Evolutionary conservation across 2,797 vertebrate species (phyloP), one percentile per base, ranked within the genome.

Genomic region (Okamejei kenojei): DNA sequence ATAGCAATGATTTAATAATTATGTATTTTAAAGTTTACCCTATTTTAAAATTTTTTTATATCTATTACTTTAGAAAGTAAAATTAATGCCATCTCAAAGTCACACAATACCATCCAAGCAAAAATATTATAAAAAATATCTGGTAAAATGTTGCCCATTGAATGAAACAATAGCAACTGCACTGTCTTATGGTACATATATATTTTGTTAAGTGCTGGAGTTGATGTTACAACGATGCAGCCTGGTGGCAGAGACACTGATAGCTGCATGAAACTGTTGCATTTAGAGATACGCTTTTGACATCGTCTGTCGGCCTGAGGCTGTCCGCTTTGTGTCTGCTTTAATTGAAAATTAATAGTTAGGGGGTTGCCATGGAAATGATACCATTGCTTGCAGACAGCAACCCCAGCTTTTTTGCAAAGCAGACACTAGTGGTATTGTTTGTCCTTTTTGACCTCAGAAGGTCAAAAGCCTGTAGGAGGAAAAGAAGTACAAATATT

Each of bases 361-460:
- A 96, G 97, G 95, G 96, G 96, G 97, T 97, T 97, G 97, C 97
- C 97, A 97, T 98, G 97, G 97, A 97, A 98, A 98, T 97, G 95
- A 97, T 97, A 97, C 96, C 96, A 96, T 97, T 95, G 96, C 96
- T 96, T 95, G 95, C 97, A 97, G 97, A 97, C 96, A 96, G 96
- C 96, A 96, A 97, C 96, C 96, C 96, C 95, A 96, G 96, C 96
- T 97, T 96, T 96, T 92, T 96, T 97, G 96, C 97, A 97, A 97
- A 98, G 97, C 90, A 98, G 97, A 97, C 96, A 97, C 98, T 98
- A 97, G 97, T 98, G 98, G 97, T 98, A 98, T 98, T 97, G 97
- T 98, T 98, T 97, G 98, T 98, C 98, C 98, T 98, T 96, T 97
- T 98, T 99, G 98, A 99, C 99, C 98, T 99, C 98, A 98, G 97